Evolutionary conservation across 2,888 invertebrate genomes (phyloP), one percentile per base, ranked within the genome.

Genomic region (Erebia ligea): DNA sequence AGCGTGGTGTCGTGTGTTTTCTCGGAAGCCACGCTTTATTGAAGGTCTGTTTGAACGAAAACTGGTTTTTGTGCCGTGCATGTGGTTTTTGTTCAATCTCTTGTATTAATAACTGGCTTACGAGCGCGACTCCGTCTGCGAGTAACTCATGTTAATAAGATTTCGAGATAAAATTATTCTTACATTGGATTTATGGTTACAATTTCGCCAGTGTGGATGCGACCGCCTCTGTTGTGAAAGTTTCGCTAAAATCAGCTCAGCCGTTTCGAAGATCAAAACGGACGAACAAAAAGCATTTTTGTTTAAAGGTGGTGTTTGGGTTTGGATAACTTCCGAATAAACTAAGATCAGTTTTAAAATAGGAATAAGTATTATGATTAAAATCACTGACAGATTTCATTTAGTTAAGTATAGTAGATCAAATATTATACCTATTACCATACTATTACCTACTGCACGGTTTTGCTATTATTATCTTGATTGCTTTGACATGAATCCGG

Each of bases 11-110:
- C 70, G 72, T 71, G 42, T 71, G 69, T 69, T 70, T 75, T 73
- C 74, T 70, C n/a, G 58, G 73, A 76, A 74, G 73, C 67, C 45
- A 67, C 71, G 67, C 67, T 73, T 21, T 73, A 73, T 75, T 71
- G 71, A 70, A 69, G 68, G 64, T 69, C 56, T 71, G 45, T 71
- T 67, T 71, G 68, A 73, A 67, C 73, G 58, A 42, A 66, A 65
- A 74, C 75, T 56, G 71, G 73, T 75, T 75, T 68, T 54, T 71
- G 64, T 67, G 57, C 34, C 65, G 59, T 71, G 67, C 70, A 61
- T 69, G 67, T 67, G 67, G 61, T 56, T n/a, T 52, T 67, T 40
- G 67, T 50, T 61, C 50, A 58, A 67, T 59, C 11, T 48, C 25
- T 52, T n/a, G 13, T 48, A 19, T 48, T 17, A 19, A 11, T 62